phyloP scores from a whole-genome alignment of 2,113 vertebrate genomes.

The Oreochromis tanganicae region DNA sequence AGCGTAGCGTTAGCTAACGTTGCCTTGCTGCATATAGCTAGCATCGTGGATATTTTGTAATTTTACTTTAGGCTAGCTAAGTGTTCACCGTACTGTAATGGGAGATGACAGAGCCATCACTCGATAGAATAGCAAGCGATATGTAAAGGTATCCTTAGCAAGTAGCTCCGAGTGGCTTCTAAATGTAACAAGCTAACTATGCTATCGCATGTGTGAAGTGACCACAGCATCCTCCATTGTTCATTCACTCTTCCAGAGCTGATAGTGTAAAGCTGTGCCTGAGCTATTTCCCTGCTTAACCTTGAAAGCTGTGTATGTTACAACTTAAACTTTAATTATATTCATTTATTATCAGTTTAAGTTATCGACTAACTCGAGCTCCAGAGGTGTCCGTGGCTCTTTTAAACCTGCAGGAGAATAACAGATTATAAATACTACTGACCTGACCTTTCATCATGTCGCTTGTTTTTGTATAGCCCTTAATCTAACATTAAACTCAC shows the following conservation, averaged over 20 bases:
- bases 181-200: not conserved
- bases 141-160: not conserved
- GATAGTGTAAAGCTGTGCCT: not conserved
- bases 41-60: not conserved
- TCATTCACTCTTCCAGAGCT: constrained; percentile 10
- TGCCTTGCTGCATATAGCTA: not conserved
- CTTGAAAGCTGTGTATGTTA: not conserved
- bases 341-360: not conserved
- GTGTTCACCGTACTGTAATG: rapidly evolving
- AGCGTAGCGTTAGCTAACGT: not conserved
- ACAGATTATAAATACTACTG: not conserved
- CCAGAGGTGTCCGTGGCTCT: not conserved
- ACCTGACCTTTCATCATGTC: not conserved
- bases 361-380: not conserved
- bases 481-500: not conserved
- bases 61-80: not conserved
- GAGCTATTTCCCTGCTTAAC: not conserved
- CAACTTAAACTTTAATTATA: not conserved
- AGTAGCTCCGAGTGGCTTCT: not conserved
- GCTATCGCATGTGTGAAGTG: not conserved
- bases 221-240: constrained; percentile 35
- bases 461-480: not conserved
- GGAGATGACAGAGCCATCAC: rapidly evolving
- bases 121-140: rapidly evolving
- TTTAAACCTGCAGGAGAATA: not conserved